A percentile compares a stretch with the other conserved stretches of the same genome.
These are phyloP conservation scores for Melanerpes formicivorus DNA, from an alignment of 2,113 vertebrate species.

Conservation along the genomic window DNA sequence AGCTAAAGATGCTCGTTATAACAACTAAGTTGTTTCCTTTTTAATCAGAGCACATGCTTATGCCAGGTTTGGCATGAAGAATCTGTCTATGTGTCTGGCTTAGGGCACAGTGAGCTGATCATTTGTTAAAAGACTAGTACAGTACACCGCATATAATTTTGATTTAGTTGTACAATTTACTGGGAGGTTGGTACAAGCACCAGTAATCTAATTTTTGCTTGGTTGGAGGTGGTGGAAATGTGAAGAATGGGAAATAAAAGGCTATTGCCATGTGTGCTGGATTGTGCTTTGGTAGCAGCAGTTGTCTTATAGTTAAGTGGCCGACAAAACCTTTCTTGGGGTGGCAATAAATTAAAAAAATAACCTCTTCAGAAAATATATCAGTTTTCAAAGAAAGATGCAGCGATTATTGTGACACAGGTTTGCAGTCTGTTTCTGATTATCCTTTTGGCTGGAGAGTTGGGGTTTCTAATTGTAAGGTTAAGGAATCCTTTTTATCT, in stretches of 20 bases:
- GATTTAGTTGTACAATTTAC: conserved; percentile 62
- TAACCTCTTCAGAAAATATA: conserved; percentile 47
- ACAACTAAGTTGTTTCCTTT: conserved; percentile 77
- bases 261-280: conserved; percentile 62
- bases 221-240: conserved; percentile 64
- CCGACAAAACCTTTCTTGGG: conserved; percentile 41
- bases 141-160: conserved; percentile 54
- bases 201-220: conserved; percentile 70
- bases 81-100: conserved; percentile 68
- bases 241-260: conserved; percentile 56
- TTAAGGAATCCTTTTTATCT: conserved; percentile 73
- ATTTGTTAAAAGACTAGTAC: conserved; percentile 69
- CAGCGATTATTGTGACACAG: conserved; percentile 39
- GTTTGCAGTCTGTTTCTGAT: conserved; percentile 58
- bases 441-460: conserved; percentile 54
- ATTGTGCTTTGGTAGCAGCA: conserved; percentile 38
- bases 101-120: conserved; percentile 59
- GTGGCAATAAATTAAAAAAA: conserved; percentile 10
- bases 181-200: conserved; percentile 57
- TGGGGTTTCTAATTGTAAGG: conserved; percentile 63
- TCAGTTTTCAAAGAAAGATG: conserved; percentile 64
- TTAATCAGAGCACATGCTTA: conserved; percentile 75
- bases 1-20: conserved; percentile 74
- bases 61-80: conserved; percentile 71
- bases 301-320: conserved; percentile 54